Evolutionary conservation across 2,888 invertebrate genomes (phyloP).

Genomic region (Cosmia trapezina): DNA sequence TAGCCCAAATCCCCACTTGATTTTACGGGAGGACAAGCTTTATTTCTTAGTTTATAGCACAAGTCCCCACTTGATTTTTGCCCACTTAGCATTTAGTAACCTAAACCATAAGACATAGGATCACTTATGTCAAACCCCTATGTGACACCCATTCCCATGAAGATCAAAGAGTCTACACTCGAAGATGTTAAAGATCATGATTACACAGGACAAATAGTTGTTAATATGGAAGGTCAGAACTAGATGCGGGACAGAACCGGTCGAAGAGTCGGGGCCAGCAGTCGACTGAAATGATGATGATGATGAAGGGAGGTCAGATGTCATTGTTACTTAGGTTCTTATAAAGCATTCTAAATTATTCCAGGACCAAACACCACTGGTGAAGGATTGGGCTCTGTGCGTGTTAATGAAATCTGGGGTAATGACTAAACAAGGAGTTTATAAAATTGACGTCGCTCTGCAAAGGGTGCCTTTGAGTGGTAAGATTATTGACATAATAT

Average conservation of each 20-base stretch:
- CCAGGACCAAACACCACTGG: slow-evolving; percentile 44
- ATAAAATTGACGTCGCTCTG: slow-evolving; percentile 73
- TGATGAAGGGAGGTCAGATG: too few relatives aligned
- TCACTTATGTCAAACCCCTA: neutral
- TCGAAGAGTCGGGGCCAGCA: too few relatives aligned
- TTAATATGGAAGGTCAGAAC: neutral
- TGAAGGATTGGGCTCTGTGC: slow-evolving; percentile 76
- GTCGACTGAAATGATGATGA: too few relatives aligned
- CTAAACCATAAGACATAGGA: neutral
- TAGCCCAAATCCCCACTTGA: too few relatives aligned
- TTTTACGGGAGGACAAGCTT: neutral
- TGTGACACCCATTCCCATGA: neutral
- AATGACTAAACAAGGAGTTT: slow-evolving; percentile 77
- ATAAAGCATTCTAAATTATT: neutral
- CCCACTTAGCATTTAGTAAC: neutral
- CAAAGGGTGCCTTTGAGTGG: slow-evolving; percentile 64
- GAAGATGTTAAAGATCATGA: neutral
- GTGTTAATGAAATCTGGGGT: slow-evolving; percentile 70
- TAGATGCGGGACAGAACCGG: too few relatives aligned
- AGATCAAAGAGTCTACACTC: neutral
- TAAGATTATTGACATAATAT: slow-evolving; percentile 41
- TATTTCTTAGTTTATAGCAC: too few relatives aligned
- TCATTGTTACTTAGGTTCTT: neutral
- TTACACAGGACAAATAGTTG: neutral
- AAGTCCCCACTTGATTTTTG: neutral